Evolutionary conservation across 1,140 invertebrate species (phyloP).

Genomic region (Lordiphosa collinella): DNA sequence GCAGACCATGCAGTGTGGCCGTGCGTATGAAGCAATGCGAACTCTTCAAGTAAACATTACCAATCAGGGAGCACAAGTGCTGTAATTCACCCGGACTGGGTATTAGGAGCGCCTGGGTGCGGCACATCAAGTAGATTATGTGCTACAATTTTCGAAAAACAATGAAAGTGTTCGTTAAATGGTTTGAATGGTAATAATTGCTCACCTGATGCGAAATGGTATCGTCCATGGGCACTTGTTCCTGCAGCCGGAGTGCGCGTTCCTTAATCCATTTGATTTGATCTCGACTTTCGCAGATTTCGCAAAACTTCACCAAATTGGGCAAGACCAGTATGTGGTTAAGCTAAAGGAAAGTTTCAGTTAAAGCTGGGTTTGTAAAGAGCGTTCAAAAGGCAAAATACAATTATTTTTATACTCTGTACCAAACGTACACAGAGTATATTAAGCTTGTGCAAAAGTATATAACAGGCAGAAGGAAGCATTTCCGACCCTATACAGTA

Average conservation of each 20-base stretch:
- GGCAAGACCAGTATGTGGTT: constrained; percentile 74
- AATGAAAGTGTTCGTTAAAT: neutral
- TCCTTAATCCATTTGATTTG: constrained; percentile 79
- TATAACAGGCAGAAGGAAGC: too few species aligned
- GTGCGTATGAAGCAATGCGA: constrained; percentile 83
- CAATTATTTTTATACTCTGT: too few species aligned
- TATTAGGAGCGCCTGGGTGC: constrained; percentile 71
- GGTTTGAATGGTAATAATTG: too few species aligned
- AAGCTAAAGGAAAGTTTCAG: constrained; percentile 26
- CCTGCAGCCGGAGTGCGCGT: constrained; percentile 65
- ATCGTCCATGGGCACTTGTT: constrained; percentile 76
- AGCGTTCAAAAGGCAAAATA: too few species aligned
- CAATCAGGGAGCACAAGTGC: constrained; percentile 80
- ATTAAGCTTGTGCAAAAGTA: too few species aligned
- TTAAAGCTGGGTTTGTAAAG: too few species aligned
- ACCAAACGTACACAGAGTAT: too few species aligned
- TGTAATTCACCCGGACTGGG: constrained; percentile 68
- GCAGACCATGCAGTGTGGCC: constrained; percentile 86
- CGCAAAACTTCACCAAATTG: constrained; percentile 75
- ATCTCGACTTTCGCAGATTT: constrained; percentile 78
- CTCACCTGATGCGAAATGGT: constrained; percentile 78
- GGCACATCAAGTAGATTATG: constrained; percentile 78
- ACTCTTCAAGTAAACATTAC: constrained; percentile 80
- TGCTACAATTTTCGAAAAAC: constrained; percentile 36
- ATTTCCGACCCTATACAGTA: too few species aligned